These are phyloP conservation scores for Operophtera brumata DNA, from an alignment of 2,888 invertebrate species.

Conservation along the genomic window DNA sequence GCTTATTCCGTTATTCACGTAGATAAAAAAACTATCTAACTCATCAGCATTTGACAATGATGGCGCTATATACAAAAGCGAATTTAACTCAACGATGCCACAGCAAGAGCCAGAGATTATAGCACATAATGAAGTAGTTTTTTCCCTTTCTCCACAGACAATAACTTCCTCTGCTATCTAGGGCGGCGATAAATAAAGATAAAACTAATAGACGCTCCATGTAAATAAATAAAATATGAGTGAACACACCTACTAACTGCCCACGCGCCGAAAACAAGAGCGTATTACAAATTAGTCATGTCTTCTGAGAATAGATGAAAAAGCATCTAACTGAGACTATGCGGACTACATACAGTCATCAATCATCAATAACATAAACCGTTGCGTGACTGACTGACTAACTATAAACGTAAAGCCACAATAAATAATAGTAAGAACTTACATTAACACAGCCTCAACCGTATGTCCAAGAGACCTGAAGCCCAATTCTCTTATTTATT, in stretches of 20 bases:
- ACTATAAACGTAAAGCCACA: no score
- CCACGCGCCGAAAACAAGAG: slow-evolving; percentile 33
- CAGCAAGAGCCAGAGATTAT: neutral
- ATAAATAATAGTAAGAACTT: no score
- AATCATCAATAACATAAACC: no score
- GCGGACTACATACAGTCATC: neutral
- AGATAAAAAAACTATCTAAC: no score
- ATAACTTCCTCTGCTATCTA: slow-evolving; percentile 46
- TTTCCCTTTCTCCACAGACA: slow-evolving; percentile 45
- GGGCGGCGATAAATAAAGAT: slow-evolving; percentile 32
- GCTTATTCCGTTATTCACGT: no score
- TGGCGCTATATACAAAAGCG: no score
- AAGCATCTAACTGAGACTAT: slow-evolving; percentile 12
- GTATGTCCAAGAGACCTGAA: no score
- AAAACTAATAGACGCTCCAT: slow-evolving; percentile 28
- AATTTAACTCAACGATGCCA: no score
- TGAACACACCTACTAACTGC: slow-evolving; percentile 24
- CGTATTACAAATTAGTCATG: slow-evolving; percentile 32
- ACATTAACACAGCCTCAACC: no score
- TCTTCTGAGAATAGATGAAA: slow-evolving; percentile 32
- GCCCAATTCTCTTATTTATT: no score
- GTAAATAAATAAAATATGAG: slow-evolving; percentile 28
- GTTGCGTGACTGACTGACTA: no score
- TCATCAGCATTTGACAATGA: no score
- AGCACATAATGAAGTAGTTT: slow-evolving; percentile 34